A percentile compares a stretch with the other conserved stretches of the same genome.
Conservation (phyloP, 2,888 invertebrate species). For the Leptarthrus brevirostris region DNA sequence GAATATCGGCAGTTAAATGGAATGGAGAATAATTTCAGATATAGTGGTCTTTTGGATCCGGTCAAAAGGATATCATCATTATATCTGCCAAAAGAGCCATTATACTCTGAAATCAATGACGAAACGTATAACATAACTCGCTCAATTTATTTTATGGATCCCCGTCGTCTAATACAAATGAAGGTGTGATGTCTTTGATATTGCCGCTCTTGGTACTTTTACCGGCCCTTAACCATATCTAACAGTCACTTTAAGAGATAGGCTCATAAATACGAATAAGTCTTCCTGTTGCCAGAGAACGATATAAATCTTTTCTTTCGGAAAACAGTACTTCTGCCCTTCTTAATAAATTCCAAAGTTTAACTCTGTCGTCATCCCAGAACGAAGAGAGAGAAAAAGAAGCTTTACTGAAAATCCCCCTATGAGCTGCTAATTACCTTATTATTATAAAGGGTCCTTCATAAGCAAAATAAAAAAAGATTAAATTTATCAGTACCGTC, state of each 20-base stretch:
- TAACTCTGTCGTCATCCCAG: too few relatives aligned
- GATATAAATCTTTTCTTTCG: too few relatives aligned
- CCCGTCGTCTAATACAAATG: background rate
- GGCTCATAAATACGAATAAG: slow-evolving; percentile 8
- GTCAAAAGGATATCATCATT: slow-evolving; percentile 4
- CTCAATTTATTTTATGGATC: slow-evolving; percentile 33
- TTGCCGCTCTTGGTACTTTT: background rate
- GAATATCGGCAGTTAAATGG: slow-evolving; percentile 22
- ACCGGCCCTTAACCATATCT: slow-evolving; percentile 5
- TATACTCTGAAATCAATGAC: slow-evolving; percentile 13
- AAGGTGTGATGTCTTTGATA: slow-evolving; percentile 1
- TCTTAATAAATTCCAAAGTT: too few relatives aligned
- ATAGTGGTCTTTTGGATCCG: background rate
- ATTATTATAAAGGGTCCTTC: background rate
- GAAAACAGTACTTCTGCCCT: too few relatives aligned
- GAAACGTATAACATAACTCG: slow-evolving; percentile 4
- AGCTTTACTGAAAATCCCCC: background rate
- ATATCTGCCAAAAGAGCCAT: slow-evolving; percentile 10
- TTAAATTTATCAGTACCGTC: slow-evolving; percentile 22
- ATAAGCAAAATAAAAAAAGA: slow-evolving; percentile 27
- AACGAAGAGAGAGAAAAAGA: too few relatives aligned
- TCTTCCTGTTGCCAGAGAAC: too few relatives aligned
- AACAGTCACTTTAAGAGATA: background rate
- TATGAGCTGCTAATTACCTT: slow-evolving; percentile 1
- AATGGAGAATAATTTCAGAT: slow-evolving; percentile 19